These are phyloP conservation scores for Pipistrellus pygmaeus DNA, from an alignment of 2,797 vertebrate species.

Conservation along the genomic window DNA sequence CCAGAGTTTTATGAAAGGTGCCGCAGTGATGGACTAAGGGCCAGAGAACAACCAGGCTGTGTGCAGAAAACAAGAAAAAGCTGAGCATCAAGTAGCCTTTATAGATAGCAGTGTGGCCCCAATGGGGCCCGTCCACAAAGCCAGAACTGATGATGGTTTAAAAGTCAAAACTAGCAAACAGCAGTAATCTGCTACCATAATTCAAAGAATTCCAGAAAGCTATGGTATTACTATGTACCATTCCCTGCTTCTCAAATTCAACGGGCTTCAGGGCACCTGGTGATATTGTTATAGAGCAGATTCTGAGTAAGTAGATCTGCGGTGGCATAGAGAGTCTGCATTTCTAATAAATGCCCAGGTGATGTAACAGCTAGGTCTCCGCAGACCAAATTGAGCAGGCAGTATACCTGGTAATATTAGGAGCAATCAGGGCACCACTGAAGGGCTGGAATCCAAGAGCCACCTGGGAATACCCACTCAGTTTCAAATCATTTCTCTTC, in stretches of 20 bases:
- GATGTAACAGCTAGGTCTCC: neutral
- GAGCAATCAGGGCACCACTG: neutral
- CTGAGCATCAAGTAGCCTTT: neutral
- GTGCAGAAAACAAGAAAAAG: neutral
- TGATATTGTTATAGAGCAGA: neutral
- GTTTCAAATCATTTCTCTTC: conserved; percentile 30
- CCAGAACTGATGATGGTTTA: neutral
- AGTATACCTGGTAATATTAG: neutral
- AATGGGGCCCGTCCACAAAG: neutral
- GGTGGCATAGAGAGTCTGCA: neutral
- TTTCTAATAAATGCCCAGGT: neutral
- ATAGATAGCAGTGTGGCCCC: neutral
- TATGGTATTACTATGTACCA: neutral
- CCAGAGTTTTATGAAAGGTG: neutral
- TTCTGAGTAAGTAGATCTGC: neutral
- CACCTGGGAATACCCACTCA: neutral
- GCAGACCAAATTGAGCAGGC: neutral
- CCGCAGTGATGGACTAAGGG: neutral
- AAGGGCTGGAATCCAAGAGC: neutral
- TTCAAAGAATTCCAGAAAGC: neutral
- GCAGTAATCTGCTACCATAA: neutral
- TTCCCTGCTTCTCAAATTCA: neutral
- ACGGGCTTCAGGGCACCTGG: neutral
- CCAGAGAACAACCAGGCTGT: accelerated
- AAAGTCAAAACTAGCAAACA: neutral